phyloP scores from a whole-genome alignment of 1,140 invertebrate species.

The Sitobion miscanthi region DNA sequence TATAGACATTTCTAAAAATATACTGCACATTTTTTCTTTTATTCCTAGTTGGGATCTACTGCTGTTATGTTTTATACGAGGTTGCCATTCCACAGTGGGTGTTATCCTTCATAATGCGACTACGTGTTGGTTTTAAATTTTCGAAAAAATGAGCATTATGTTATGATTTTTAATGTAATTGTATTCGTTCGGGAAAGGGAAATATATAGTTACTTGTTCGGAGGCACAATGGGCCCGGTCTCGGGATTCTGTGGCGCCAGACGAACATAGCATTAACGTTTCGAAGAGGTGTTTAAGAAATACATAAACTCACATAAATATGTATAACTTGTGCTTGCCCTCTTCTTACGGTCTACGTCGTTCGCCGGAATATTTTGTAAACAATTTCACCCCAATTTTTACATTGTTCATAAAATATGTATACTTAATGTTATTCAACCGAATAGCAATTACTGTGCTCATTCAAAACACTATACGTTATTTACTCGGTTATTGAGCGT shows the following conservation, averaged over 20 bases:
- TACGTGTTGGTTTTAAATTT: constrained; percentile 28
- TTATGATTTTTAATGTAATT: constrained; percentile 26
- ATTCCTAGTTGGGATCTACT: background rate
- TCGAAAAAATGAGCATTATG: constrained; percentile 24
- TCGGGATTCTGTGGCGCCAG: constrained; percentile 51
- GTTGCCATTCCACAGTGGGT: background rate
- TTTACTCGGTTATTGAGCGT: background rate
- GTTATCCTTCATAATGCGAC: background rate
- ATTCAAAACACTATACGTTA: background rate
- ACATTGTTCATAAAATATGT: background rate
- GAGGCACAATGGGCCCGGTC: constrained; percentile 10
- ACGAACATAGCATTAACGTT: constrained; percentile 10
- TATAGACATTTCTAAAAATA: constrained; percentile 33
- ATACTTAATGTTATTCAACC: background rate
- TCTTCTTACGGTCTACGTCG: background rate
- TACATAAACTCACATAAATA: constrained; percentile 20
- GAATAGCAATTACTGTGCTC: background rate
- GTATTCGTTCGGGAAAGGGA: background rate
- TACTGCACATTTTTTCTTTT: background rate
- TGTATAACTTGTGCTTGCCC: background rate
- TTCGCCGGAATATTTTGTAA: constrained; percentile 7
- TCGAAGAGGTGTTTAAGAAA: constrained; percentile 48
- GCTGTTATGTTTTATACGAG: background rate
- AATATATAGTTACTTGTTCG: constrained; percentile 21
- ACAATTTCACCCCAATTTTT: constrained; percentile 32